Percentiles rank a stretch among this genome's conserved stretches.
phyloP scores from a whole-genome alignment of 1,140 invertebrate genomes.

The Xylocopa sonorina region DNA sequence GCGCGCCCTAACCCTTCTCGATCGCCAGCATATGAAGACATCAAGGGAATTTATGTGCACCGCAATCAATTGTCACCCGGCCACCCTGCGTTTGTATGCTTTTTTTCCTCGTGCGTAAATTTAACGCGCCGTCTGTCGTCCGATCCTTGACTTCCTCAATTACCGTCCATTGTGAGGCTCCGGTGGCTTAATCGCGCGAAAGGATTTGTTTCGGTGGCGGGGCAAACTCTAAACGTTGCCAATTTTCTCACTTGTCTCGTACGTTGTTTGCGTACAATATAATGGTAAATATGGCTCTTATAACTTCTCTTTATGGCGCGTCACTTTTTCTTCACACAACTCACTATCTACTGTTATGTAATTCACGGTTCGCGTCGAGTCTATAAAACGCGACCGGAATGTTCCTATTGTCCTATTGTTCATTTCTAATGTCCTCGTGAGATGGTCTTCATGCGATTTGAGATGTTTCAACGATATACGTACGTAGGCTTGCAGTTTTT shows the following conservation, averaged over 20 bases:
- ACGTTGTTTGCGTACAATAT: neutral
- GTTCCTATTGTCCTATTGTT: no score
- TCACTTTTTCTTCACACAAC: no score
- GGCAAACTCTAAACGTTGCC: neutral
- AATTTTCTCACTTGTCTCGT: neutral
- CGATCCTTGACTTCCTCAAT: slow-evolving; percentile 46
- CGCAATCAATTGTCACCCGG: slow-evolving; percentile 74
- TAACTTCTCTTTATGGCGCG: no score
- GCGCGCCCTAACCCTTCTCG: slow-evolving; percentile 65
- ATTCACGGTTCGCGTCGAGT: no score
- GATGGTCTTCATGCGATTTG: no score
- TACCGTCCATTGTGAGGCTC: slow-evolving; percentile 44
- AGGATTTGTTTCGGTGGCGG: slow-evolving; percentile 28
- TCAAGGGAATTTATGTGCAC: slow-evolving; percentile 77
- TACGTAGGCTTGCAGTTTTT: no score
- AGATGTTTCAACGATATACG: no score
- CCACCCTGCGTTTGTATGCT: slow-evolving; percentile 45
- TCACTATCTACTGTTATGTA: neutral
- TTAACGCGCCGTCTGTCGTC: slow-evolving; percentile 48
- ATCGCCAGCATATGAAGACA: slow-evolving; percentile 75
- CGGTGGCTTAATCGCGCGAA: slow-evolving; percentile 31
- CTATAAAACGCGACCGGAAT: no score
- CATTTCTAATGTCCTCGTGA: no score
- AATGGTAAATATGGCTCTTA: neutral
- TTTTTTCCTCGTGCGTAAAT: slow-evolving; percentile 45